Base-by-base conservation (phyloP, 23 tunicate genomes). In the Trididemnum miniatum region DNA sequence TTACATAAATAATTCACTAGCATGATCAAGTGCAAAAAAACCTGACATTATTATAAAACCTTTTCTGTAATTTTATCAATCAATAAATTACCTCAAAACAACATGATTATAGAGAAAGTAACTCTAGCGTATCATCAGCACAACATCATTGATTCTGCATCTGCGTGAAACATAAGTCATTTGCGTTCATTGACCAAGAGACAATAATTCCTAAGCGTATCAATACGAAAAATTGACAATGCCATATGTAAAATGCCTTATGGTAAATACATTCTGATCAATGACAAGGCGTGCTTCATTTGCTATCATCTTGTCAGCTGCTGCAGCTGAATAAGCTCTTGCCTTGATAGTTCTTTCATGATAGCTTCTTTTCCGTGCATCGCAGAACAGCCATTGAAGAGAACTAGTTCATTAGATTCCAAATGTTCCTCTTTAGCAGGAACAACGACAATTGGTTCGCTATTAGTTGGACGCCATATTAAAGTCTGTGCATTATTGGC, bases 401-500 rank as follows among this genome's bases (percentile, higher is more conserved):
- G 59, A 2, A 88, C 83, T 35, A 96, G 86, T 59, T 91, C 92
- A 57, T 82, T 91, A 34, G 85, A 54, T 38, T 96, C 97, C 59
- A 69, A 87, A 82, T 91, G 95, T 51, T 75, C 88, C 71, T 96
- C 99, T 71, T 96, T 96, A 26, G 99, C 88, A 0, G 97, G 94
- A 23, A 96, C 99, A 24, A 96, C 99, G 0, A 89, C 80, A 25
- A 91, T 83, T 4, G 90, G 89, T 1, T 49, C 72, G 54, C 81
- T 76, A 38, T 79, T 79, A 0, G 87, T 84, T 35, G 99, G 99
- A 18, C 99, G 76, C 99, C 99, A 96, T 0, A 96, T 82, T 25
- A 96, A 66, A 18, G 96, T 93, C 82, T 96, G 99, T 7, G 95
- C 92, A 72, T 96, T 96, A 83, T 96, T 96, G 12, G 99, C 99